Conservation (phyloP, 2,797 vertebrate species). For the Pseudochromis fuscus region DNA sequence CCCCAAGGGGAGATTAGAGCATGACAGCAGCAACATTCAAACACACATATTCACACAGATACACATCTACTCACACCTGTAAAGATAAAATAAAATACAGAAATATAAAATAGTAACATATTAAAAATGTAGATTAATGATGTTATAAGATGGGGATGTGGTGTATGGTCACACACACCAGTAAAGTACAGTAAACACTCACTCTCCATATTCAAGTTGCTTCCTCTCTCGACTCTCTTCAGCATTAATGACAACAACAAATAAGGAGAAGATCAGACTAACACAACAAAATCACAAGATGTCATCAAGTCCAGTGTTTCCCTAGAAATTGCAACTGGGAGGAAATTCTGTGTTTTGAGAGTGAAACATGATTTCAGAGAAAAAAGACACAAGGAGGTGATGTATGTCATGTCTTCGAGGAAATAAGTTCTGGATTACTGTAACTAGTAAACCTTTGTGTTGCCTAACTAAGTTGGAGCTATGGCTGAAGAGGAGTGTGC, state of each 20-base stretch:
- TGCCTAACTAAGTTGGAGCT: background rate
- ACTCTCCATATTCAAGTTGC: background rate
- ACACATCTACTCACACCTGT: too few species aligned
- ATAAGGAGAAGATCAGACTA: background rate
- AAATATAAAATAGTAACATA: too few species aligned
- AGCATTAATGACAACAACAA: background rate
- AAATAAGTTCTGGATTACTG: background rate
- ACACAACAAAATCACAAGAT: background rate
- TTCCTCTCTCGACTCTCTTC: background rate
- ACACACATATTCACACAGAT: too few species aligned
- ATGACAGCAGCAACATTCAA: too few species aligned
- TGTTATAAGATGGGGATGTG: too few species aligned
- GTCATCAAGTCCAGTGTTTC: constrained; percentile 2
- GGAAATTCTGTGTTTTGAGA: background rate
- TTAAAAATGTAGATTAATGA: background rate
- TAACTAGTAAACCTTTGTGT: background rate
- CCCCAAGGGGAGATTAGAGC: too few species aligned
- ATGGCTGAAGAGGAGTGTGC: background rate
- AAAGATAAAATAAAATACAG: too few species aligned
- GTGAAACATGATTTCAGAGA: background rate
- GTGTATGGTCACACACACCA: too few species aligned
- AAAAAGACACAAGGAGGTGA: background rate
- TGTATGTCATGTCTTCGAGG: too few species aligned
- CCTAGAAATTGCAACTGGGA: background rate
- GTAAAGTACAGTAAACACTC: too few species aligned